These are phyloP conservation scores for Taenioides sp. DNA, from an alignment of 2,797 vertebrate species.

Conservation along the genomic window DNA sequence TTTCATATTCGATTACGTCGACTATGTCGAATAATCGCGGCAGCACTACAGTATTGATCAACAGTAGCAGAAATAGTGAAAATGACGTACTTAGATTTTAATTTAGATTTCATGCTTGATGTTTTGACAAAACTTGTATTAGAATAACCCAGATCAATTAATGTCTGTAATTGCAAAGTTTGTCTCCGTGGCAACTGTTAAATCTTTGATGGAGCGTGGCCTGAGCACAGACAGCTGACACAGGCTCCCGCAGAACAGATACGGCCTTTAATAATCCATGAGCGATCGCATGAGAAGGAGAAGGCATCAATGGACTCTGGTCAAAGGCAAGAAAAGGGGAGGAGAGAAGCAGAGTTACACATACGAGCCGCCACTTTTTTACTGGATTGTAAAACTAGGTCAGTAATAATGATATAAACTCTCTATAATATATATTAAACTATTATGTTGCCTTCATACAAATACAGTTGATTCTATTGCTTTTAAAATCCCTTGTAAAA, in stretches of 20 bases:
- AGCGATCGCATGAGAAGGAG: constrained; percentile 55
- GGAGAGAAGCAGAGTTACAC: not conserved
- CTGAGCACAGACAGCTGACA: constrained; percentile 55
- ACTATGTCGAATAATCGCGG: too few relatives aligned
- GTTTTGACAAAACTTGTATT: not conserved
- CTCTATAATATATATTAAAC: too few relatives aligned
- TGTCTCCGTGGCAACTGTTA: constrained; percentile 36
- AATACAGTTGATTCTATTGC: too few relatives aligned
- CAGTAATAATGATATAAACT: too few relatives aligned
- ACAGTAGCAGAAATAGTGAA: not conserved
- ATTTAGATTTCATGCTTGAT: not conserved
- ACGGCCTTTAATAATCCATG: constrained; percentile 79
- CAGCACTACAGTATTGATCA: too few relatives aligned
- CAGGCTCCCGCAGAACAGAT: constrained; percentile 69
- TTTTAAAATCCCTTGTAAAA: too few relatives aligned
- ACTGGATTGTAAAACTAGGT: too few relatives aligned
- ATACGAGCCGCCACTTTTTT: too few relatives aligned
- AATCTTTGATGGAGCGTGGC: constrained; percentile 51
- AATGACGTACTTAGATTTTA: not conserved
- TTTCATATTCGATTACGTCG: too few relatives aligned
- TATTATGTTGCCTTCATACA: too few relatives aligned
- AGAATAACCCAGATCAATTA: constrained; percentile 31
- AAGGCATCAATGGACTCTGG: constrained; percentile 41
- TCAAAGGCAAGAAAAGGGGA: constrained; percentile 28
- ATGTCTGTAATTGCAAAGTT: constrained; percentile 51